A percentile compares a stretch with the other conserved stretches of the same genome.
Conservation (phyloP, 2,888 invertebrate genomes). For the Galerucella nymphaeae region DNA sequence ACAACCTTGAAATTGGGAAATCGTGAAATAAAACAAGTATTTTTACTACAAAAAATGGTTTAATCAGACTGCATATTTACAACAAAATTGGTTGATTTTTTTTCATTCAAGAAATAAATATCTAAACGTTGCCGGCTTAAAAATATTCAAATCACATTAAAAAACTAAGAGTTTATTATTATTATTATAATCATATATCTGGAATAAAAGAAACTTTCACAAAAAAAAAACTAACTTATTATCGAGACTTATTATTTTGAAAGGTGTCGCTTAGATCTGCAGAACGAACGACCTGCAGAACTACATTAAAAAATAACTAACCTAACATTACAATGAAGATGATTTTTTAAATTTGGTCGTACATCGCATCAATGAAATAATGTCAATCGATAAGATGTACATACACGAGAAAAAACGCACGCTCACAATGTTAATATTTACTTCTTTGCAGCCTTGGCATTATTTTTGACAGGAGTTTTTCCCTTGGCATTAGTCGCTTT, state of each 20-base stretch:
- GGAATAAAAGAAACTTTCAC: slow-evolving; percentile 43
- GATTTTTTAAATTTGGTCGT: slow-evolving; percentile 2
- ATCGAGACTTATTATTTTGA: slow-evolving; percentile 10
- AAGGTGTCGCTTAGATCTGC: not conserved
- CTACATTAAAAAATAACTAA: slow-evolving; percentile 38
- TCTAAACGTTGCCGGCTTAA: slow-evolving; percentile 48
- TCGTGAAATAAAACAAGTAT: slow-evolving; percentile 4
- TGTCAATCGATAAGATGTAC: not conserved
- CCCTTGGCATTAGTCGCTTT: slow-evolving; percentile 79
- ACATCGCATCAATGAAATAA: slow-evolving; percentile 2
- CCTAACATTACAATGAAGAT: slow-evolving; percentile 24
- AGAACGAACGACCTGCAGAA: slow-evolving; percentile 25
- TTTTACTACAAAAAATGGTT: slow-evolving; percentile 57
- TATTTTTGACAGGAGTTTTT: slow-evolving; percentile 71
- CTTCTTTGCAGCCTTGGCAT: slow-evolving; percentile 71
- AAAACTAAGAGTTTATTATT: slow-evolving; percentile 40
- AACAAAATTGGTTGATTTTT: slow-evolving; percentile 48
- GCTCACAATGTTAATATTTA: slow-evolving; percentile 54
- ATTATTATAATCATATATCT: slow-evolving; percentile 1
- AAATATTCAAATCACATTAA: slow-evolving; percentile 45
- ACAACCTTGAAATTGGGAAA: not conserved
- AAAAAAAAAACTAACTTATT: slow-evolving; percentile 38
- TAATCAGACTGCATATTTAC: slow-evolving; percentile 63
- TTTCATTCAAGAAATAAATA: slow-evolving; percentile 54
- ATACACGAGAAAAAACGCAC: no score